Percentiles rank a stretch among this genome's conserved stretches.
Evolutionary conservation across 2,888 invertebrate species (phyloP).

Genomic region (Tigriopus californicus): DNA sequence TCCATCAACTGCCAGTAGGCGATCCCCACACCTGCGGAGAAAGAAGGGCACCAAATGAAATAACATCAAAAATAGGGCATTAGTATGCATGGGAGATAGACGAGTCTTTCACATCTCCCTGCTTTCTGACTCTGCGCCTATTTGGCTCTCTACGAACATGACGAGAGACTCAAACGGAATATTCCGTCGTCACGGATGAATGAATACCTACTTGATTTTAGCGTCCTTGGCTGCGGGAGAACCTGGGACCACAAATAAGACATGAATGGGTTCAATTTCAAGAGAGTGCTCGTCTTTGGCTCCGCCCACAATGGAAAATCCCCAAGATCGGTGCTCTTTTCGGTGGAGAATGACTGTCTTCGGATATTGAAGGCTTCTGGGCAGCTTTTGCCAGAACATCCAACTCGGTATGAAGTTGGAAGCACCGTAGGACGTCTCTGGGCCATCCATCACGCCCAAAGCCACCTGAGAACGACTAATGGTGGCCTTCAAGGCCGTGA

Average conservation of each 20-base stretch:
- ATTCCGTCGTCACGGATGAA: too few species aligned
- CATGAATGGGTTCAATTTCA: constrained; percentile 30
- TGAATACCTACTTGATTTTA: constrained; percentile 19
- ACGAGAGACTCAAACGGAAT: too few species aligned
- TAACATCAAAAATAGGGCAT: too few species aligned
- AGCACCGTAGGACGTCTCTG: constrained; percentile 27
- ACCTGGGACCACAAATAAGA: constrained; percentile 30
- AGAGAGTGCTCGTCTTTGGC: constrained; percentile 25
- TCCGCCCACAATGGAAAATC: constrained; percentile 33
- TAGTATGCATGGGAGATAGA: too few species aligned
- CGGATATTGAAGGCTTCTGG: constrained; percentile 28
- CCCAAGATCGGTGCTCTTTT: constrained; percentile 26
- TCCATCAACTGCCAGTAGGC: constrained; percentile 30
- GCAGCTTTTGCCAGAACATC: constrained; percentile 33
- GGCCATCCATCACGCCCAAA: constrained; percentile 29
- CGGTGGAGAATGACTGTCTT: constrained; percentile 28
- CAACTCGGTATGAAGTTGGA: constrained; percentile 31
- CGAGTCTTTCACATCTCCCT: too few species aligned
- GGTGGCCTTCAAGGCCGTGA: constrained; percentile 28
- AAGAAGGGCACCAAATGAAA: too few species aligned
- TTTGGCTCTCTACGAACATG: too few species aligned
- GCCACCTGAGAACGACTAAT: constrained; percentile 26
- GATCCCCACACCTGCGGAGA: constrained; percentile 30
- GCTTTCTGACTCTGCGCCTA: too few species aligned
- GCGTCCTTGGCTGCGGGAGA: constrained; percentile 27